Evolutionary conservation across 2,797 vertebrate genomes (phyloP), one percentile per base, ranked within the genome.

Genomic region (Sebastes cheni): DNA sequence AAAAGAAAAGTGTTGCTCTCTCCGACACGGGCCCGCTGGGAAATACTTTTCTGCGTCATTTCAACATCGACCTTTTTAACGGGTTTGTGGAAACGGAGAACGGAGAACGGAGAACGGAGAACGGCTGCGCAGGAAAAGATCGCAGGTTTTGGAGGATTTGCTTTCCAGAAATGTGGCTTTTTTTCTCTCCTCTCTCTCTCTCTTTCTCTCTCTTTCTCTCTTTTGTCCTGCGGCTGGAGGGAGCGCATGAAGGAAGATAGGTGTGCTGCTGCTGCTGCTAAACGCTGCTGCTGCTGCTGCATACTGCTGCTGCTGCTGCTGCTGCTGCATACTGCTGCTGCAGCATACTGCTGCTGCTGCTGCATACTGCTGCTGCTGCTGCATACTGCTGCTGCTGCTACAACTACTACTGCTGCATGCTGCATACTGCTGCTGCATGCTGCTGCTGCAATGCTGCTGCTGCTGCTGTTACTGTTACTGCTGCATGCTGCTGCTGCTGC

Each of bases 1-100:
- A 90, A 91, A 36, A 36, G 90, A 86, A 89, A 91, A 88, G 93
- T 89, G 90, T 88, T 87, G 86, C 89, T 92, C 86, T 84, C 78
- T 36, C 34, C 80, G 88, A 84, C 89, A 83, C 82, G 20, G 76
- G 86, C 70, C 91, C 87, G 85, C 88, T 85, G 91, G 94, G 93
- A 87, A 89, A 92, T 88, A 84, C 89, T 92, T 91, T 91, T 91
- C 92, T 94, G 93, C 91, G 91, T 94, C 92, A 94, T 95, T 95
- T 95, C 91, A 93, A 93, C 85, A 88, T 86, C 85, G 86, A 89
- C 84, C 85, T 94, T 94, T 95, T 94, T 95, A 91, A 93, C 89
- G 64, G 90, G 86, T 83, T 91, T 87, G 86, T 90, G 90, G 90
- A 92, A 90, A 90, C 81, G 81, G 69, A 79, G 58, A 60, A 87